phyloP scores from a whole-genome alignment of 92 coral and sea anemone species.

The Porites lobata region DNA sequence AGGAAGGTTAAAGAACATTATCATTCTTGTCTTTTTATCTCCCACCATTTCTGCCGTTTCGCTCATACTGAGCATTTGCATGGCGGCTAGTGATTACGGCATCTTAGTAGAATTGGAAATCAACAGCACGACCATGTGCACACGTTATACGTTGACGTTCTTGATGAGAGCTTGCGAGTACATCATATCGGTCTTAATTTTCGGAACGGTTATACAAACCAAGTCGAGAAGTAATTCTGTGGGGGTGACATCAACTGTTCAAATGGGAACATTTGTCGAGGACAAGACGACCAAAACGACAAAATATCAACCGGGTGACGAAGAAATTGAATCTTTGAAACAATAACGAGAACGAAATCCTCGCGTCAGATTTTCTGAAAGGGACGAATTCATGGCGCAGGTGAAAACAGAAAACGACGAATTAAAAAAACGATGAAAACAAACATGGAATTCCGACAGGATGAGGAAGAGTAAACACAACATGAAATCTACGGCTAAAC shows the following conservation, averaged over 20 bases:
- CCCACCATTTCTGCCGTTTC: constrained; percentile 4
- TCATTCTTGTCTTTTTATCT: background rate
- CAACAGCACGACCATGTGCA: background rate
- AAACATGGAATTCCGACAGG: too few relatives aligned
- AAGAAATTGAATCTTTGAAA: too few relatives aligned
- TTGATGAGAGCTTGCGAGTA: background rate
- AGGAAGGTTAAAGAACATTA: constrained; percentile 35
- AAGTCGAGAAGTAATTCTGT: background rate
- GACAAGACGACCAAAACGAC: background rate
- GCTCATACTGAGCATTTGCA: constrained; percentile 47
- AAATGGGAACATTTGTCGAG: background rate
- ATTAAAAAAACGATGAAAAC: too few relatives aligned
- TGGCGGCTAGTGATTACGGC: constrained; percentile 56
- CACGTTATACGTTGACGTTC: background rate
- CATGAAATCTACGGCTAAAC: too few relatives aligned
- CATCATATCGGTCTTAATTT: background rate
- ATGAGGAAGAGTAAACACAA: too few relatives aligned
- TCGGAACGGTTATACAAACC: background rate
- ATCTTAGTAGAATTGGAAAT: constrained; percentile 32
- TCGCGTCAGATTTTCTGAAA: too few relatives aligned
- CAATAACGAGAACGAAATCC: too few relatives aligned
- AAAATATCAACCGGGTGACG: background rate
- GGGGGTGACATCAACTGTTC: background rate
- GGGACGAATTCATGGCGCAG: too few relatives aligned
- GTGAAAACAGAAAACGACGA: too few relatives aligned